Evolutionary conservation across 2,113 vertebrate species (phyloP), one percentile per base, ranked within the genome.

Genomic region (Amia ocellicauda): DNA sequence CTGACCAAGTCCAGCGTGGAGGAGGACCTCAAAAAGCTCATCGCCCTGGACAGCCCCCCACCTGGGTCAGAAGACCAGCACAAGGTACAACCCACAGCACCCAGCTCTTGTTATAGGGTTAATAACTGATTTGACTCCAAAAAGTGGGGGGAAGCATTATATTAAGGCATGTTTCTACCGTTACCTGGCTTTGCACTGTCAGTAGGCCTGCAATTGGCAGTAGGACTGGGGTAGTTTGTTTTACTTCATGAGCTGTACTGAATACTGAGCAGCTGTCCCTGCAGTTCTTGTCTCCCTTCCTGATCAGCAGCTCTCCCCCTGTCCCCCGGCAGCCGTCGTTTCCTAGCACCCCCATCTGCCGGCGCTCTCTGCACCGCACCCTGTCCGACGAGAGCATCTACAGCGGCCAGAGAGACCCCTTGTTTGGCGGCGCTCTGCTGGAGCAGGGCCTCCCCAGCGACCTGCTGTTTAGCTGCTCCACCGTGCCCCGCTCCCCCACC

Each of bases 331-430:
- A 97, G 93, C 92, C 92, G 31, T 78, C 92, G 17, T 94, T 95
- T 69, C 92, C 93, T 1, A 78, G 77, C 42, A 90, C 91, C 1
- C 88, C 89, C 24, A 85, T 91, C 3, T 82, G 84, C 22, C 89
- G 93, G 27, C 92, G 93, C 73, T 88, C 92, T 74, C 81, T 98
- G 72, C 94, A 97, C 80, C 90, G 95, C 58, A 97, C 95, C 1
- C 81, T 97, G 74, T 98, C 95, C 1, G 95, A 98, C 9, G 95
- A 98, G 85, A 97, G 95, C 52, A 96, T 98, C 79, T 98, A 97
- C 84, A 93, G 94, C 17, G 86, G 94, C 53, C 95, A 96, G 69
- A 86, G 95, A 73, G 94, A 95, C 28, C 85, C 91, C 7, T 90
- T 91, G 31, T 90, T 94, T 73, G 78, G 67, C 60, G 85, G 69